A percentile compares a stretch with the other conserved stretches of the same genome.
Conservation (phyloP, 2,888 invertebrate genomes). For the Leistus spinibarbis region DNA sequence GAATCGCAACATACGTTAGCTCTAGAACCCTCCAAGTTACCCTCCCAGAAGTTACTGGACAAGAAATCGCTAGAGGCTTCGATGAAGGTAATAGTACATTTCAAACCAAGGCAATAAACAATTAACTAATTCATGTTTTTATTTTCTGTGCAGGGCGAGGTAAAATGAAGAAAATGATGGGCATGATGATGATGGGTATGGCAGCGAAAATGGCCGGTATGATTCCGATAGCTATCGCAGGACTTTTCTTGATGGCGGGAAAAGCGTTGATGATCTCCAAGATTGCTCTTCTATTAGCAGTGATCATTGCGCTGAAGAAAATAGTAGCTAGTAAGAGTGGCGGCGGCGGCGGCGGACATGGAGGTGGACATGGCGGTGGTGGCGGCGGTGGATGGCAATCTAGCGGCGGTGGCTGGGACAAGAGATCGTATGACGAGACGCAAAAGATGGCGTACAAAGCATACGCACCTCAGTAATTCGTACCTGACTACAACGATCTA, state of each 20-base stretch:
- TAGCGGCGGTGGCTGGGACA: constrained; percentile 69
- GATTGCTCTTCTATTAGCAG: constrained; percentile 79
- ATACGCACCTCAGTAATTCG: constrained; percentile 59
- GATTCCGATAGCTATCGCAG: constrained; percentile 80
- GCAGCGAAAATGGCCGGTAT: constrained; percentile 84
- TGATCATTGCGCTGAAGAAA: constrained; percentile 84
- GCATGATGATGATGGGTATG: constrained; percentile 88
- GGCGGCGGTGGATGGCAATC: constrained; percentile 57
- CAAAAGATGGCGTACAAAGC: constrained; percentile 76
- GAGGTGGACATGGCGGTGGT: constrained; percentile 56
- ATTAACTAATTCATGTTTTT: constrained; percentile 17
- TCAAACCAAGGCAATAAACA: constrained; percentile 13
- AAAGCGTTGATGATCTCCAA: constrained; percentile 82
- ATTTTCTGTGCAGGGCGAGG: constrained; percentile 68
- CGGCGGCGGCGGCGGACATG: constrained; percentile 60
- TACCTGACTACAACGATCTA: constrained; percentile 8
- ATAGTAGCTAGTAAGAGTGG: constrained; percentile 72
- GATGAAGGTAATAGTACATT: constrained; percentile 71
- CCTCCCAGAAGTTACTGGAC: constrained; percentile 72
- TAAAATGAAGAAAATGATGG: constrained; percentile 87
- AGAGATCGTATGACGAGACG: constrained; percentile 65
- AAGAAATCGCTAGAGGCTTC: constrained; percentile 71
- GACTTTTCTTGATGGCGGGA: constrained; percentile 80
- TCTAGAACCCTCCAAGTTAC: constrained; percentile 78
- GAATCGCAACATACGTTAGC: constrained; percentile 72